Base-by-base conservation (phyloP, 1,140 invertebrate genomes). In the Solenopsis invicta region DNA sequence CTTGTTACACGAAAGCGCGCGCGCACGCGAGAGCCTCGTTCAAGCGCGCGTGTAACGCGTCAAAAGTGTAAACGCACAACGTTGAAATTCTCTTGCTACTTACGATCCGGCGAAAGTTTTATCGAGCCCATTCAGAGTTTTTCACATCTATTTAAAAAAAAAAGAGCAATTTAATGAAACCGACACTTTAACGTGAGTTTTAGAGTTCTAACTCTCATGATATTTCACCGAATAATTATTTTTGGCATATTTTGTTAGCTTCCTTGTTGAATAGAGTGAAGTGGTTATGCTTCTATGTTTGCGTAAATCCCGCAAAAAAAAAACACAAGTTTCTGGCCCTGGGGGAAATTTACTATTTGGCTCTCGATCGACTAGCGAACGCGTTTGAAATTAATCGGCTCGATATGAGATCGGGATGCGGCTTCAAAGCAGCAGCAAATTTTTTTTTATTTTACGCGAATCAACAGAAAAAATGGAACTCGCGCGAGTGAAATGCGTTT, bases 21-120 rank as follows among this genome's bases (percentile, higher is more conserved):
- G 86, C 61, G 76, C 21, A 29, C 24, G 37, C 54, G 69, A 6
- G 67, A 45, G 6, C 59, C 50, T 71, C 24, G 75, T 56, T 37
- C 84, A 91, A 91, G 77, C 86, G 86, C 86, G 50, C 62, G 85
- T 84, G 67, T 81, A 92, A 89, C 72, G 29, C 80, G 77, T 48
- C 86, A 59, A 89, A 89, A 86, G 85, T 86, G 89, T 67, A 82
- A 81, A 88, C 85, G 80, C 61, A 86, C 69, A 67, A 87, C 74
- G 71, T 66, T 41, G n/a, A 69, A 69, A 69, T 69, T 69, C 66
- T 69, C 66, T 69, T 29, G 45, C 29, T 67, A 24, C 67, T 48
- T 50, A 45, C 56, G 21, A 13, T 34, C 41, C 50, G 48, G 76
- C 13, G 24, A 89, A 89, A 89, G 64, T 87, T 74, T 87, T 66